Base-by-base conservation (phyloP, 1,140 invertebrate species). In the Drosophila yakuba region DNA sequence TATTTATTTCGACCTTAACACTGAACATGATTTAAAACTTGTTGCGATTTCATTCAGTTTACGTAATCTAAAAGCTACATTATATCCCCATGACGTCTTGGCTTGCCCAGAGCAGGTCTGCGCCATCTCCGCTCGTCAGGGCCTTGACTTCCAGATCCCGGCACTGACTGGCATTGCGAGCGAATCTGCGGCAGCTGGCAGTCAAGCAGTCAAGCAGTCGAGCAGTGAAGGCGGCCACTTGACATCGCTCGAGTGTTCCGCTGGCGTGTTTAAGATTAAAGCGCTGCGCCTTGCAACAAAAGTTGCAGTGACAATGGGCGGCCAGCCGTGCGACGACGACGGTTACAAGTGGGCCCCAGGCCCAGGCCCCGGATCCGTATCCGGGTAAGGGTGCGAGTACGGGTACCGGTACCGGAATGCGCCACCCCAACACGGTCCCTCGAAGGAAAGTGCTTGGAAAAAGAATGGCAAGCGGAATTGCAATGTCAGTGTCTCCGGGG, bases 251-350 rank as follows among this genome's bases (percentile, higher is more conserved):
- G 82, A 89, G 84, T 89, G 84, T 89, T 89, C 84, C 84, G 84
- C 84, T 89, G 85, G 84, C 84, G 82, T 89, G 84, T 89, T 89
- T 89, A 89, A 89, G 84, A 89, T 89, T 89, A 89, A 89, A 89
- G 84, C 80, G 61, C 54, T 88, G 84, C 77, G 77, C 74, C 83
- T 74, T 89, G 84, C 75, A 88, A 89, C 84, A 89, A 89, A 89
- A 74, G 84, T 84, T 80, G 74, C 85, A 80, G 74, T 78, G 84
- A 89, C 80, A 89, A 89, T 89, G 84, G 80, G 80, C 76, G 78
- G 61, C 60, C 58, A 62, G 63, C 63, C 81, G 54, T 52, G 78
- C 47, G 17, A 64, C 48, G 38, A 56, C 61, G 69, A 82, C 48
- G 74, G 58, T 80, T 74, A 69, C 78, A 80, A 85, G 81, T 77